A percentile compares a stretch with the other conserved stretches of the same genome.
Evolutionary conservation across 2,797 vertebrate genomes (phyloP).

Genomic region (Coendou prehensilis): DNA sequence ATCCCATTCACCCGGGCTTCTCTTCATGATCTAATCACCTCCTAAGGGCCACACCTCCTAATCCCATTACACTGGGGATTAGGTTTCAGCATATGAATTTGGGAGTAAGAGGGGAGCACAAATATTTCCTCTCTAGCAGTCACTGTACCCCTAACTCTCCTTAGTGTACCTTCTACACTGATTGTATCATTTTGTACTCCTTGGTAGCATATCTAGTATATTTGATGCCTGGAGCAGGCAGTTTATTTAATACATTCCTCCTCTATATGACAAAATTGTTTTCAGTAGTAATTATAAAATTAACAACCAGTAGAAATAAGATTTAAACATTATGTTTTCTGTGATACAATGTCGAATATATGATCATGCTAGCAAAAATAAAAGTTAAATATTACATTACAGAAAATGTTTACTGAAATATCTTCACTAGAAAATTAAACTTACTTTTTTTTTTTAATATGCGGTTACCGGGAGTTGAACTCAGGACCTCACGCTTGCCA

Average conservation of each 20-base stretch:
- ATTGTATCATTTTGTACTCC: slow-evolving; percentile 28
- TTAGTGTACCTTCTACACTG: not conserved
- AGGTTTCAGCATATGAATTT: not conserved
- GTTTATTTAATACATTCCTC: slow-evolving; percentile 50
- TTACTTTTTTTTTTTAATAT: not conserved
- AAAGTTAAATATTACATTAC: slow-evolving; percentile 16
- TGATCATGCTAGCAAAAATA: not conserved
- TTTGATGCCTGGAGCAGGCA: not conserved
- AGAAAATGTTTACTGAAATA: slow-evolving; percentile 54
- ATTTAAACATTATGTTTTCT: not conserved
- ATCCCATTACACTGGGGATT: not conserved
- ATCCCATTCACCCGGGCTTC: not conserved
- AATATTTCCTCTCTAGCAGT: not conserved
- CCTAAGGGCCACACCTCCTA: not conserved
- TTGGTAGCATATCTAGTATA: not conserved
- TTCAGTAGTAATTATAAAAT: slow-evolving; percentile 50
- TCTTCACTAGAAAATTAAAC: slow-evolving; percentile 43
- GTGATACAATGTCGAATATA: not conserved
- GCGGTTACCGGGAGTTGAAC: too few species aligned
- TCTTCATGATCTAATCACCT: not conserved
- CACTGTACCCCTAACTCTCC: not conserved
- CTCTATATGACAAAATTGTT: slow-evolving; percentile 44
- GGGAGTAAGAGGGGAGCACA: too few species aligned
- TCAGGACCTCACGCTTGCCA: too few species aligned
- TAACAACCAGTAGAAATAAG: not conserved